phyloP scores from a whole-genome alignment of 2,113 vertebrate genomes.

The Melospiza georgiana region DNA sequence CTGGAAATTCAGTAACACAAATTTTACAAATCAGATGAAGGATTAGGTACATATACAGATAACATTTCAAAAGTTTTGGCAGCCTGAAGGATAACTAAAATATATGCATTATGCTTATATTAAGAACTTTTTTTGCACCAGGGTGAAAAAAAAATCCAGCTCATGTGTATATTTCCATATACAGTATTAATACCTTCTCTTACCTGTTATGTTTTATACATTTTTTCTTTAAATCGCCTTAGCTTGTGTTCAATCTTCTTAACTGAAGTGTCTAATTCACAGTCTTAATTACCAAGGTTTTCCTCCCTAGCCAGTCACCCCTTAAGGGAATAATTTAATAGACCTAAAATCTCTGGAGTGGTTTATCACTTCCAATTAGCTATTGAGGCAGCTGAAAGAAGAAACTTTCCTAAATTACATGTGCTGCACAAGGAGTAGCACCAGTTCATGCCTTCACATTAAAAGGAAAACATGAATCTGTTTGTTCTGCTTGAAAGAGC shows the following conservation, averaged over 20 bases:
- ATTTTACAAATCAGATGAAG: neutral
- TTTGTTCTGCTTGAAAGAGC: neutral
- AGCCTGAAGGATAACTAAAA: neutral
- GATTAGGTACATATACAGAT: neutral
- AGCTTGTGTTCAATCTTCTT: neutral
- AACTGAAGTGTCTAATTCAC: neutral
- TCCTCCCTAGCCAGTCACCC: neutral
- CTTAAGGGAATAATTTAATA: neutral
- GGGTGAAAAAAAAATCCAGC: neutral
- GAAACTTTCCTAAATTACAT: neutral
- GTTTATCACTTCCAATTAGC: conserved; percentile 21
- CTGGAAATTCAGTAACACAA: neutral
- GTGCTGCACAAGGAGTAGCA: neutral
- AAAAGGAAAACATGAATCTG: neutral
- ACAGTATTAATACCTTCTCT: neutral
- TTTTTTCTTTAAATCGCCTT: neutral
- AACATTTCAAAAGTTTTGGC: neutral
- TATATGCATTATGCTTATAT: neutral
- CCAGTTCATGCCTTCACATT: neutral
- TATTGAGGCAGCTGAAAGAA: neutral
- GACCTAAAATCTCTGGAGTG: neutral
- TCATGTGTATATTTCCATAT: neutral
- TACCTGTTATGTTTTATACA: neutral
- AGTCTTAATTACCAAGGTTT: neutral
- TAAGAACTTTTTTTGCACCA: neutral